These are phyloP conservation scores for Eucriotettix oculatus DNA, from an alignment of 2,888 invertebrate species.

Conservation along the genomic window DNA sequence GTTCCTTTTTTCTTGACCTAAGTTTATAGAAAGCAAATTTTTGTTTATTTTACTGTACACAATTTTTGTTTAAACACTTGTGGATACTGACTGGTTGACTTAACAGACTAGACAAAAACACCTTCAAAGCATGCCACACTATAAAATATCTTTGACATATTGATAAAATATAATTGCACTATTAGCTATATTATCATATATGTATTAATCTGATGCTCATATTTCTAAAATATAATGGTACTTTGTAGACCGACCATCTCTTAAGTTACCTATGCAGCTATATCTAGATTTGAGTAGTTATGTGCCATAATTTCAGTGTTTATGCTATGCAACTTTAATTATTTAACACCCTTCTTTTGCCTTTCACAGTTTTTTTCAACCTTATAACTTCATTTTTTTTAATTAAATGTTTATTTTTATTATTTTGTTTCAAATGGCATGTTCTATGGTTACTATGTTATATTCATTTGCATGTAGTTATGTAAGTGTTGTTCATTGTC, in stretches of 20 bases:
- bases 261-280: slow-evolving; percentile 31
- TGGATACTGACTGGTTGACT: not conserved
- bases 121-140: slow-evolving; percentile 2
- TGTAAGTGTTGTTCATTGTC: no score
- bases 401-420: no score
- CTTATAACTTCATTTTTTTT: not conserved
- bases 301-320: not conserved
- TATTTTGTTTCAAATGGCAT: no score
- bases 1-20: slow-evolving; percentile 6
- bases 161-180: not conserved
- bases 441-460: no score
- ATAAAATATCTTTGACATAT: not conserved
- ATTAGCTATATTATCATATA: slow-evolving; percentile 1
- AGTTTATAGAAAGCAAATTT: slow-evolving; percentile 8
- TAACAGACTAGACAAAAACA: not conserved
- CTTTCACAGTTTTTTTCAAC: not conserved
- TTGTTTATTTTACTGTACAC: not conserved
- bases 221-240: not conserved
- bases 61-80: not conserved
- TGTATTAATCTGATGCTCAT: not conserved
- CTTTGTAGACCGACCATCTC: slow-evolving; percentile 29
- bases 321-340: not conserved
- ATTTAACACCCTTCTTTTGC: not conserved
- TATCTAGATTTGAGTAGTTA: not conserved
- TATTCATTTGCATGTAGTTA: no score